Percentiles rank a stretch among this genome's conserved stretches.
phyloP scores from a whole-genome alignment of 2,888 invertebrate genomes.

The Cosmia trapezina region DNA sequence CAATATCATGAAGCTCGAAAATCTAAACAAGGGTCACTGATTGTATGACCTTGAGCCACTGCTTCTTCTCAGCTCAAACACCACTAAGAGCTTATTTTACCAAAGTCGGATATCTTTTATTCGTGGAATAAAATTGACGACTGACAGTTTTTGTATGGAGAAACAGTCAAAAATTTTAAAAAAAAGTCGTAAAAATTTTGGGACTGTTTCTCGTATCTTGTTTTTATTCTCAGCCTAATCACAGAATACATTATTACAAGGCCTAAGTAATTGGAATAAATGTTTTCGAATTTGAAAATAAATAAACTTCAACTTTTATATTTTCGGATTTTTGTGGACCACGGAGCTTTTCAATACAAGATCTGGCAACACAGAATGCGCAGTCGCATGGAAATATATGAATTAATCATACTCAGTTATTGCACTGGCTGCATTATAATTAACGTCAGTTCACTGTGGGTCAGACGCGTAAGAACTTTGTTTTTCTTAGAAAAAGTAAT shows the following conservation, averaged over 20 bases:
- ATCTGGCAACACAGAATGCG: constrained; percentile 27
- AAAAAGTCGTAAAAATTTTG: neutral
- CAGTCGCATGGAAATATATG: constrained; percentile 23
- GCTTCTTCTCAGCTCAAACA: neutral
- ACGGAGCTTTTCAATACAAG: too few relatives aligned
- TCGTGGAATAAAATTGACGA: too few relatives aligned
- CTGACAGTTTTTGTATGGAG: too few relatives aligned
- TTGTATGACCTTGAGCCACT: neutral
- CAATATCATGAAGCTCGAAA: neutral
- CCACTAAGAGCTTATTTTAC: neutral
- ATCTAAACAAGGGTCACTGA: neutral
- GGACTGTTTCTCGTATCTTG: neutral
- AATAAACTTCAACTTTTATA: neutral
- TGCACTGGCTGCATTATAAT: constrained; percentile 32
- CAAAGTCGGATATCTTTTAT: too few relatives aligned
- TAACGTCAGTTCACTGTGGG: constrained; percentile 32
- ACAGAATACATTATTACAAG: too few relatives aligned
- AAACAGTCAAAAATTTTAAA: too few relatives aligned
- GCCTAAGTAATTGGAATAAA: too few relatives aligned
- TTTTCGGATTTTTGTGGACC: neutral
- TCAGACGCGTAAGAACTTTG: constrained; percentile 10
- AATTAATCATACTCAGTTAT: constrained; percentile 32
- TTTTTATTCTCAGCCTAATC: too few relatives aligned
- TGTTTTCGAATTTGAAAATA: too few relatives aligned
- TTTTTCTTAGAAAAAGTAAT: neutral